Base-by-base conservation (phyloP, 2,113 vertebrate genomes). In the Polypterus bichir region DNA sequence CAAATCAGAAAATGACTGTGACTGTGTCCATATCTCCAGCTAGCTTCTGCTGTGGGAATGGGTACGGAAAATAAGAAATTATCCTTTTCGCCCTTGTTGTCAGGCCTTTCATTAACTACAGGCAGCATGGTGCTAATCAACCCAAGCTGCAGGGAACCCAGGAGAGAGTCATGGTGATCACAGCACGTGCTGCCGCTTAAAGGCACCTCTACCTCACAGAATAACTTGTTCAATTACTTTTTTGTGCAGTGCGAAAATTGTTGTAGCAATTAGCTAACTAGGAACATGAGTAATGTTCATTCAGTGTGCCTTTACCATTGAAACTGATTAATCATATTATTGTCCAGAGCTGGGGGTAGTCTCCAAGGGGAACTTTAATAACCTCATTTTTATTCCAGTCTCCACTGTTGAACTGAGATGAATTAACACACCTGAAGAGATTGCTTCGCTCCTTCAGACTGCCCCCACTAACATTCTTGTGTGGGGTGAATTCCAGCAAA, bases 271-370 rank as follows among this genome's bases (percentile, higher is more conserved):
- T 81, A 79, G 70, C 73, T 74, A 77, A 76, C 75, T 68, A 76
- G 72, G 74, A 77, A 80, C 76, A 77, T 70, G 75, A 77, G 70
- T 76, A 72, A 74, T 63, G 57, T 73, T 70, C 75, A 70, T 65
- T 71, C 73, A 66, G 76, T 74, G 70, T 66, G 74, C 71, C 66
- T 80, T 76, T 67, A 73, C 73, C 77, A 76, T 75, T 76, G 63
- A 69, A 76, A 81, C 77, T 76, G 76, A 79, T 83, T 77, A 81
- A 81, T 77, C 76, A 71, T 69, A 72, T 79, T 78, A 74, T 72
- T 68, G 70, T 68, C 1, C 66, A 75, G 76, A 76, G 72, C 72
- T 70, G 64, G 72, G 69, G 64, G 70, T 81, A 74, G 71, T 79
- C 74, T 78, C 71, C 49, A 60, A 72, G 71, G 76, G 71, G 57